Conservation (phyloP, 2,113 vertebrate genomes). For the Dascyllus trimaculatus region DNA sequence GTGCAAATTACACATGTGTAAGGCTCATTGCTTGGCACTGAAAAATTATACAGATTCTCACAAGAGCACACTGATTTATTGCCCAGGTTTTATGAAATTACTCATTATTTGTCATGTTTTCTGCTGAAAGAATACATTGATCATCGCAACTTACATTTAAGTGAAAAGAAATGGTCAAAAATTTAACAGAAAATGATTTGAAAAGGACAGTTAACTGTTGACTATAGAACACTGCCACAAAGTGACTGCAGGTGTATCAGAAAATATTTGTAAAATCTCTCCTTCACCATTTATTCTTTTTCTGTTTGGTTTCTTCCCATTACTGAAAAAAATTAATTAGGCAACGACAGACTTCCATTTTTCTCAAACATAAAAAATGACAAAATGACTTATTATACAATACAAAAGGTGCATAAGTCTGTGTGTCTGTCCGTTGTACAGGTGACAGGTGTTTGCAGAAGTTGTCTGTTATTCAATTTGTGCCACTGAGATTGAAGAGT, state of each 20-base stretch:
- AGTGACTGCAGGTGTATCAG: too few relatives aligned
- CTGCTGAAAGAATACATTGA: not conserved
- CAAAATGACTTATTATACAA: not conserved
- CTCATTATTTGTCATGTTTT: not conserved
- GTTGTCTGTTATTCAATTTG: conserved; percentile 10
- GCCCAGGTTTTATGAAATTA: not conserved
- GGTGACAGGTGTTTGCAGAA: not conserved
- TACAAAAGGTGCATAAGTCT: not conserved
- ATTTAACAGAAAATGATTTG: not conserved
- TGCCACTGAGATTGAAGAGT: not conserved
- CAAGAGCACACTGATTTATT: conserved; percentile 16
- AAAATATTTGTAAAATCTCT: too few relatives aligned
- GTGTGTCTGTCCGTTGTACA: not conserved
- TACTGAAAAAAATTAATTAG: too few relatives aligned
- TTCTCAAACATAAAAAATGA: too few relatives aligned
- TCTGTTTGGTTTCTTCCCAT: too few relatives aligned
- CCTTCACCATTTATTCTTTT: too few relatives aligned
- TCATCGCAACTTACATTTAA: not conserved
- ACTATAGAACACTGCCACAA: too few relatives aligned
- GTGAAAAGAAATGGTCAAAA: not conserved
- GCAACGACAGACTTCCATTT: not conserved
- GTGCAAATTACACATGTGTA: conserved; percentile 12
- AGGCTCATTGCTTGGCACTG: not conserved
- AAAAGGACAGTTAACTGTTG: too few relatives aligned
- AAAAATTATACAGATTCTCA: not conserved